Base-by-base conservation (phyloP, 2,797 vertebrate genomes). In the Cossypha polioptera region DNA sequence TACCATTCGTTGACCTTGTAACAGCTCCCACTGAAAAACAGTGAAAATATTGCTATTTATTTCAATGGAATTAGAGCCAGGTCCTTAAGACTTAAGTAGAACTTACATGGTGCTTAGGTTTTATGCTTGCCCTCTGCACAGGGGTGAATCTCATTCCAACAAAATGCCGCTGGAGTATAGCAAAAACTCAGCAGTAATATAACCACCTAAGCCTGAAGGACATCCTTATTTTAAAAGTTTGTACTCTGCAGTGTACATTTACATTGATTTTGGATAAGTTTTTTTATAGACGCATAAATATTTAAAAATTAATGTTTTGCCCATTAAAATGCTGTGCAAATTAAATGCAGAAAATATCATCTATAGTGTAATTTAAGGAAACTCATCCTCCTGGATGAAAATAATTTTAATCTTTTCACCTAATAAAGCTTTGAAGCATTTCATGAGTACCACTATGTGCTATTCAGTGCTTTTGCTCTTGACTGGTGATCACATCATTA, bases 141-240 rank as follows among this genome's bases (percentile, higher is more conserved):
- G 84, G 72, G 92, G 81, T 94, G 93, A 94, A 92, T 93, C 91
- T 95, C 81, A 95, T 94, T 96, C 84, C 72, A 80, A 61, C 68
- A 77, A 86, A 93, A 95, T 93, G 81, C 65, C 88, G 80, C 88
- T 96, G 86, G 86, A 94, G 84, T 91, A 95, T 89, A 86, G 90
- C 92, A 92, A 91, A 95, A 93, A 65, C 75, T 86, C 83, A 83
- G 78, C 84, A 89, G 78, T 75, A 91, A 73, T 94, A 91, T 94
- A 95, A 96, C 82, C 95, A 95, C 69, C 73, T 94, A 67, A 97
- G 90, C 95, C 75, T 95, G 92, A 96, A 96, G 96, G 94, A 92
- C 93, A 55, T 76, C 73, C 50, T 80, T 82, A 33, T 58, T 78
- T 93, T 61, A 53, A 36, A 90, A 92, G 69, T 96, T 94, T 68